Conservation (phyloP, 2,888 invertebrate species). For the Tanytarsus gracilentus region DNA sequence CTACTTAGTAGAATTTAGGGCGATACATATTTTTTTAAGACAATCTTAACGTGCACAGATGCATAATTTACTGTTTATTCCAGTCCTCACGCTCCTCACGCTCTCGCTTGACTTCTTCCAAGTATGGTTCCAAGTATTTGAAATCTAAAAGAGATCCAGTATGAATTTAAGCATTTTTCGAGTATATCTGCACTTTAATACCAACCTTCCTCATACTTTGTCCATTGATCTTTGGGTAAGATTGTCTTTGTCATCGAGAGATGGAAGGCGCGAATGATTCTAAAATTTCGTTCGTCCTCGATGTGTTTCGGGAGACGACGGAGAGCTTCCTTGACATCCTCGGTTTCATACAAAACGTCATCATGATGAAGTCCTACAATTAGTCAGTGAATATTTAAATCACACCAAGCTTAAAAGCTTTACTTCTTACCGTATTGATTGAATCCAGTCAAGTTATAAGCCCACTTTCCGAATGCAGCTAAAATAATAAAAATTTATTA, state of each 20-base stretch:
- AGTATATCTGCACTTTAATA: background rate
- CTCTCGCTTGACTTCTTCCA: conserved; percentile 74
- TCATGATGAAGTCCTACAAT: conserved; percentile 66
- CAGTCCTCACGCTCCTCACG: conserved; percentile 66
- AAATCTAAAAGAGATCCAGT: conserved; percentile 45
- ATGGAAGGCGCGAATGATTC: conserved; percentile 74
- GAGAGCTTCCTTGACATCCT: conserved; percentile 71
- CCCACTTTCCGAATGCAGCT: conserved; percentile 56
- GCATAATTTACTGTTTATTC: conserved; percentile 54
- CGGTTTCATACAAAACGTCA: conserved; percentile 62
- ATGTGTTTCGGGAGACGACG: conserved; percentile 64
- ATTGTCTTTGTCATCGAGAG: conserved; percentile 64
- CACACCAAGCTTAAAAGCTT: background rate
- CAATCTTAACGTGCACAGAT: no score
- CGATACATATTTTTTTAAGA: background rate
- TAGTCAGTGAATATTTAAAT: background rate
- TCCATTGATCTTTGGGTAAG: conserved; percentile 91
- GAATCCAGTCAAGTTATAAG: conserved; percentile 69
- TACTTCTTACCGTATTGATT: conserved; percentile 51
- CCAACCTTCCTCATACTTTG: conserved; percentile 62
- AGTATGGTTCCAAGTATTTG: conserved; percentile 65
- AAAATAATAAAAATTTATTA: conserved; percentile 30
- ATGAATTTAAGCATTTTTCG: background rate
- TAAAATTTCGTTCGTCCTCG: conserved; percentile 77
- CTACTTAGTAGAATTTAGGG: conserved; percentile 1